These are phyloP conservation scores for Antrozous pallidus DNA, from an alignment of 2,797 vertebrate species.

Conservation along the genomic window DNA sequence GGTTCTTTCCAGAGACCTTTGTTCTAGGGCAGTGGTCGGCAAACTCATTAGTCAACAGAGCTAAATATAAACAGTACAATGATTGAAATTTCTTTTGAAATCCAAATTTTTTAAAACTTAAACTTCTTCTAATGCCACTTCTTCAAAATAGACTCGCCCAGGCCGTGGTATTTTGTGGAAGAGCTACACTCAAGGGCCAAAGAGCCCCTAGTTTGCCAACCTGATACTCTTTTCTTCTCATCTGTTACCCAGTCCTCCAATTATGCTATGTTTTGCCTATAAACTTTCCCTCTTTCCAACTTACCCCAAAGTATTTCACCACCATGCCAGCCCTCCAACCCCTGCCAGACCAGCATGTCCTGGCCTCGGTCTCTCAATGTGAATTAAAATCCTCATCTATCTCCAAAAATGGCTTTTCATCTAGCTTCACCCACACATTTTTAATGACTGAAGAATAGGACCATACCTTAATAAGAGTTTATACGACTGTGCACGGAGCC, in stretches of 20 bases:
- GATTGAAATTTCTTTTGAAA: too few relatives aligned
- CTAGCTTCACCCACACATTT: not conserved
- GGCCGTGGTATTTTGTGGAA: too few relatives aligned
- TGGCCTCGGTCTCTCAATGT: not conserved
- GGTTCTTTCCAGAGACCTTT: not conserved
- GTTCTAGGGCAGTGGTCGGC: too few relatives aligned
- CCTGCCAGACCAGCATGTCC: not conserved
- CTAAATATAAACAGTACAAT: too few relatives aligned
- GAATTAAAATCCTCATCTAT: not conserved
- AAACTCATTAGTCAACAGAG: too few relatives aligned
- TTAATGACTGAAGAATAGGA: not conserved
- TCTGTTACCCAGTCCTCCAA: not conserved
- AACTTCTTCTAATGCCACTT: too few relatives aligned
- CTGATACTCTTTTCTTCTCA: not conserved
- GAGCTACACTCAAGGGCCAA: too few relatives aligned
- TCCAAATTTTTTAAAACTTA: too few relatives aligned
- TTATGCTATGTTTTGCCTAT: not conserved
- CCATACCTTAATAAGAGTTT: conserved; percentile 5
- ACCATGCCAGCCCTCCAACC: not conserved
- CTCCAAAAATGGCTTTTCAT: conserved; percentile 16
- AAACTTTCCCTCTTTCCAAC: not conserved
- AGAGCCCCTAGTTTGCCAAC: too few relatives aligned
- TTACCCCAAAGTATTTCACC: not conserved
- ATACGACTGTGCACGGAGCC: not conserved
- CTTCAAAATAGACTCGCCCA: too few relatives aligned